Percentiles rank a stretch among this genome's conserved stretches.
These are phyloP conservation scores for Andrena fulva DNA, from an alignment of 2,888 invertebrate genomes.

Conservation along the genomic window DNA sequence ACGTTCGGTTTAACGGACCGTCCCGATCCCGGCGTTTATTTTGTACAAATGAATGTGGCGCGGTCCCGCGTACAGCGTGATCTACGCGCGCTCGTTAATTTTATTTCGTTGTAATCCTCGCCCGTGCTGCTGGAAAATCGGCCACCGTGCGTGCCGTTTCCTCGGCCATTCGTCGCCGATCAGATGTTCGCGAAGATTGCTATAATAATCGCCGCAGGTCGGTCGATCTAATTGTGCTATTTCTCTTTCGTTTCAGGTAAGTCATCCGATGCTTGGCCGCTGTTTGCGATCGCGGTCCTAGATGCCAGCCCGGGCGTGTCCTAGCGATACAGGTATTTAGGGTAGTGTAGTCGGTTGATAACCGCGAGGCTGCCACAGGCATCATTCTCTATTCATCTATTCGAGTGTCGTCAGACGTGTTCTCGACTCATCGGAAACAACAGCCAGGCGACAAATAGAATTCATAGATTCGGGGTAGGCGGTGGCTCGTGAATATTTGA, in stretches of 20 bases:
- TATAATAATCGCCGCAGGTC: neutral
- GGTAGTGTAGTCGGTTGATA: neutral
- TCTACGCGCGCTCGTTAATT: conserved; percentile 48
- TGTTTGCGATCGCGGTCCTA: neutral
- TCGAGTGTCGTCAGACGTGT: neutral
- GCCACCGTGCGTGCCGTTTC: neutral
- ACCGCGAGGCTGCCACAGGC: neutral
- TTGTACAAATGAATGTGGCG: conserved; percentile 44
- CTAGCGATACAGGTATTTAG: conserved; percentile 25
- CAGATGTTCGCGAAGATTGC: neutral
- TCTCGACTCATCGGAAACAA: conserved; percentile 16
- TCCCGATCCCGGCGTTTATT: conserved; percentile 33
- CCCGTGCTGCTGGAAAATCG: neutral
- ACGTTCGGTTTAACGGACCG: conserved; percentile 47
- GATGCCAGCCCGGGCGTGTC: neutral
- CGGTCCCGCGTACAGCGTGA: conserved; percentile 41
- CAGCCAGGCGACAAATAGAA: conserved; percentile 17
- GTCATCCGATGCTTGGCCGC: conserved; percentile 1
- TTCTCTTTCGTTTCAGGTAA: conserved; percentile 56
- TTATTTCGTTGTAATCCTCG: conserved; percentile 32
- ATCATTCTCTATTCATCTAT: neutral
- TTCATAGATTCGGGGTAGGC: conserved; percentile 40
- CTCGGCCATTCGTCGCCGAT: conserved; percentile 6
- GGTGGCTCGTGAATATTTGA: conserved; percentile 54
- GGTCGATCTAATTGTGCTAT: neutral